phyloP scores from a whole-genome alignment of 2,888 invertebrate genomes.

The Caenorhabditis imperialis region DNA sequence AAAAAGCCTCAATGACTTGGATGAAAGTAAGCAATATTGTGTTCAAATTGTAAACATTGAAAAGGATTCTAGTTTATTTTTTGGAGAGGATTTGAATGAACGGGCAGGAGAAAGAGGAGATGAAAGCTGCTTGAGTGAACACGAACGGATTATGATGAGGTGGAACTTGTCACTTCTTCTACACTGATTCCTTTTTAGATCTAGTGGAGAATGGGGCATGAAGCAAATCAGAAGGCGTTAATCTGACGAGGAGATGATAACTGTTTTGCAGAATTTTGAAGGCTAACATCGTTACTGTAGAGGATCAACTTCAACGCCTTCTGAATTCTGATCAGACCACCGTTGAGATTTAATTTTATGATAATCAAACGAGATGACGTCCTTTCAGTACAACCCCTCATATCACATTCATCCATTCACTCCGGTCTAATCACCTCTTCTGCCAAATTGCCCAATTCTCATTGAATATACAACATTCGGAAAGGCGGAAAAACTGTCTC shows the following conservation, averaged over 20 bases:
- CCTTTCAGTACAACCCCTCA: slow-evolving; percentile 9
- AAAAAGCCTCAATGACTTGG: too few relatives aligned
- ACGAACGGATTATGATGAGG: not conserved
- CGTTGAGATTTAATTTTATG: not conserved
- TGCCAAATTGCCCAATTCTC: slow-evolving; percentile 40
- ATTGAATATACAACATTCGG: slow-evolving; percentile 41
- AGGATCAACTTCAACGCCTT: not conserved
- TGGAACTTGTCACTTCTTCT: too few relatives aligned
- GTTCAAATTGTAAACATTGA: too few relatives aligned
- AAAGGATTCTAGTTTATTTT: too few relatives aligned
- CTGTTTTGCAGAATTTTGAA: too few relatives aligned
- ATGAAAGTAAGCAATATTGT: too few relatives aligned
- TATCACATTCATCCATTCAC: slow-evolving; percentile 5
- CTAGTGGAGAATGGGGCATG: too few relatives aligned
- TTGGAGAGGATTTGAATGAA: too few relatives aligned
- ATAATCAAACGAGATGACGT: slow-evolving; percentile 15
- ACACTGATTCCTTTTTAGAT: too few relatives aligned
- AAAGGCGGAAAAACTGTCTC: slow-evolving; percentile 3
- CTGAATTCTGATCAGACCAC: not conserved
- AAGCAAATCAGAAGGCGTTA: not conserved
- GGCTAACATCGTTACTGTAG: too few relatives aligned
- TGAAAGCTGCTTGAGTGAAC: not conserved
- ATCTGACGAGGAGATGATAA: too few relatives aligned
- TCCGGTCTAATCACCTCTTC: slow-evolving; percentile 12
- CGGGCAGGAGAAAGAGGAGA: too few relatives aligned